phyloP scores from a whole-genome alignment of 2,797 vertebrate species.

The Rhinogobio ventralis region DNA sequence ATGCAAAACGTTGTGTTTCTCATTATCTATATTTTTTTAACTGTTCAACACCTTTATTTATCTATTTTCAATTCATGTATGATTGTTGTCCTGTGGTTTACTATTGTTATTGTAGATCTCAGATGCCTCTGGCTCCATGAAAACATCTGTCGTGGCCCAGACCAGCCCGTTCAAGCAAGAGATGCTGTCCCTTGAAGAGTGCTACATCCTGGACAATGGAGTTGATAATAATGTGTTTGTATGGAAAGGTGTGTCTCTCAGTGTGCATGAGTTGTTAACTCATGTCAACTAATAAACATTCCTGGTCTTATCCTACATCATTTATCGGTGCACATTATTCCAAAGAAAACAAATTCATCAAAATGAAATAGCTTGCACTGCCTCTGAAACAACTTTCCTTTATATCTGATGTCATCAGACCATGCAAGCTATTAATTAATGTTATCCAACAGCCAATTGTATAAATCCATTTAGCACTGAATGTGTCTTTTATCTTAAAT shows the following conservation, averaged over 20 bases:
- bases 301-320: no score
- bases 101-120: constrained; percentile 71
- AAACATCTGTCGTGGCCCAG: constrained; percentile 61
- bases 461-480: not conserved
- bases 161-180: constrained; percentile 76
- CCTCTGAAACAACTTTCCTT: not conserved
- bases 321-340: not conserved
- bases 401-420: not conserved
- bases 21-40: not conserved
- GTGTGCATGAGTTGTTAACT: not conserved
- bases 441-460: not conserved
- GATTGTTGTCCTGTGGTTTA: not conserved
- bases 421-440: not conserved
- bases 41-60: not conserved
- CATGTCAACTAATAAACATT: not conserved
- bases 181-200: constrained; percentile 72
- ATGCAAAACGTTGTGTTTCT: not conserved
- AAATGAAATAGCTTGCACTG: not conserved
- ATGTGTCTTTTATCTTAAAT: not conserved
- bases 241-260: constrained; percentile 78
- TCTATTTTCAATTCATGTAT: not conserved
- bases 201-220: constrained; percentile 80
- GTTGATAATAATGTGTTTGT: constrained; percentile 74
- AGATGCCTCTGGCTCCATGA: constrained; percentile 74
- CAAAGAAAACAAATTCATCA: not conserved